Percentiles rank a stretch among this genome's conserved stretches.
These are phyloP conservation scores for Tychaedon coryphoeus DNA, from an alignment of 2,113 vertebrate species.

Conservation along the genomic window DNA sequence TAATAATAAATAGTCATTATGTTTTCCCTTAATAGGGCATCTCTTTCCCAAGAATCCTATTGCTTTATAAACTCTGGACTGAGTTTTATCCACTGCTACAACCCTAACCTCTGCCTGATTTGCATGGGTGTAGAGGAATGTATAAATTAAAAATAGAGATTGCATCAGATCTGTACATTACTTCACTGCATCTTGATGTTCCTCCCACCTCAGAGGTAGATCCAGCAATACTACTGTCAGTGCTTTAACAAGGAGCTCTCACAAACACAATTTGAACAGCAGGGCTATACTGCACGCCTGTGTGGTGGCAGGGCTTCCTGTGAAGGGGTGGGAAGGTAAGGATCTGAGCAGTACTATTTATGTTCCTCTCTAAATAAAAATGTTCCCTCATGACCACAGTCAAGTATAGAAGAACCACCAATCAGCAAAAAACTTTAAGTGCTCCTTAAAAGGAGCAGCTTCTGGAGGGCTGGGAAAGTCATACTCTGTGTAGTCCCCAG, in stretches of 20 bases:
- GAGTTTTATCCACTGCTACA: neutral
- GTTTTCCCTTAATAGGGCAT: constrained; percentile 5
- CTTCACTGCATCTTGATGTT: neutral
- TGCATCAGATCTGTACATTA: neutral
- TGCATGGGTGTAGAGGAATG: neutral
- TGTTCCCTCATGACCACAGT: neutral
- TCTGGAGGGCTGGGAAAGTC: neutral
- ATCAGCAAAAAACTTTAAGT: neutral
- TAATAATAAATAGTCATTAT: constrained; percentile 41
- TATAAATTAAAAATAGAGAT: neutral
- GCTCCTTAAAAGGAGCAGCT: neutral
- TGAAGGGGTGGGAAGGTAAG: neutral
- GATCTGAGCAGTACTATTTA: neutral
- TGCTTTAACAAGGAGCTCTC: neutral
- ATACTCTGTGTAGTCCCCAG: neutral
- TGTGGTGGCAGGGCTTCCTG: neutral
- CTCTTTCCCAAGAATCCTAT: neutral
- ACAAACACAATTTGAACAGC: neutral
- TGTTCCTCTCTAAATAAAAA: neutral
- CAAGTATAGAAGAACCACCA: neutral
- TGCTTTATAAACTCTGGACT: neutral
- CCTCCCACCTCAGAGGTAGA: neutral
- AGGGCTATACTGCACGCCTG: neutral
- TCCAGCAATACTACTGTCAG: neutral
- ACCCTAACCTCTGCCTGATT: neutral